phyloP scores from a whole-genome alignment of 2,113 vertebrate species.

The Notarius lentiginosus region DNA sequence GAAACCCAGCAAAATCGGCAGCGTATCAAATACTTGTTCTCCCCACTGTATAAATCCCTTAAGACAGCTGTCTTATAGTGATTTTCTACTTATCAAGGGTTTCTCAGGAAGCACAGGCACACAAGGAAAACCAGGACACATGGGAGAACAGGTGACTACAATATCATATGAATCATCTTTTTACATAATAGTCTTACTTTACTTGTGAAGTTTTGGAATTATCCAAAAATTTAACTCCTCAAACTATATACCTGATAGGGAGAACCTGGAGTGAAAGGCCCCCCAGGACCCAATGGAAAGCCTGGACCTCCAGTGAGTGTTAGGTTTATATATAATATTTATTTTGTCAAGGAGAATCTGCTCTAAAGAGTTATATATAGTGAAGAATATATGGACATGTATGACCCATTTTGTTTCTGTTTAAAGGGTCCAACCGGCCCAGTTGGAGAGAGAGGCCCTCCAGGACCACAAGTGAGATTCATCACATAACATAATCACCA shows the following conservation, averaged over 20 bases:
- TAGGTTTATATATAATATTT: not conserved
- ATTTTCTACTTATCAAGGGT: slow-evolving; percentile 67
- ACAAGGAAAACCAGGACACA: slow-evolving; percentile 72
- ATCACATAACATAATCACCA: not conserved
- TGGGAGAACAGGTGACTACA: slow-evolving; percentile 75
- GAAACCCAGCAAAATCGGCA: no score
- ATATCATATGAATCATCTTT: not conserved
- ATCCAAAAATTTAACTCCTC: not conserved
- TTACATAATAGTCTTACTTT: not conserved
- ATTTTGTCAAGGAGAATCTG: not conserved
- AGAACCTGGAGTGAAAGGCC: slow-evolving; percentile 73
- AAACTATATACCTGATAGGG: slow-evolving; percentile 67
- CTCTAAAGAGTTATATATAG: not conserved
- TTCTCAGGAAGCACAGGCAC: slow-evolving; percentile 74
- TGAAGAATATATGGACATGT: not conserved
- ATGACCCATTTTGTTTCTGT: slow-evolving; percentile 4
- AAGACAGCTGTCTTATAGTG: not conserved
- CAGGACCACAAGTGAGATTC: slow-evolving; percentile 75
- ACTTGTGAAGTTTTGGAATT: not conserved
- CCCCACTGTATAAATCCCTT: no score
- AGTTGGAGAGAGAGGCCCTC: slow-evolving; percentile 74
- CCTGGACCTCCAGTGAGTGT: slow-evolving; percentile 74
- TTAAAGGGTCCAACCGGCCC: slow-evolving; percentile 76
- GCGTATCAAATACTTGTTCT: no score
- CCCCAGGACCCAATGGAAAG: slow-evolving; percentile 73